Conservation (phyloP, 1,140 invertebrate species). For the Drosophila rufa region DNA sequence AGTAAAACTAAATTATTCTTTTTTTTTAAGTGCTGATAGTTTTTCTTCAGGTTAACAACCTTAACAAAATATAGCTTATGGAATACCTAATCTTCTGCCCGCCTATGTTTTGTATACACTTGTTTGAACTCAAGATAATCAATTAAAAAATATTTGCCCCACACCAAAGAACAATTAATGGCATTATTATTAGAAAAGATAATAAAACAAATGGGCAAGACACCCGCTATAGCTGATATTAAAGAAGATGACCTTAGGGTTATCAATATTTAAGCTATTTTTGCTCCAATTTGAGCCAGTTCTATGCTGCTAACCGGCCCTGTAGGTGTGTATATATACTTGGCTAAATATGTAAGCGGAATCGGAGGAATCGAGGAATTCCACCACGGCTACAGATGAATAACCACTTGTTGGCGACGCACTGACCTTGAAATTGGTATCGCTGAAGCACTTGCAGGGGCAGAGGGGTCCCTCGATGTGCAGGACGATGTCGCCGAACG, state of each 20-base stretch:
- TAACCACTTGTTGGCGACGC: slow-evolving; percentile 50
- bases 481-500: slow-evolving; percentile 88
- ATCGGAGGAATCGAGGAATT: slow-evolving; percentile 5
- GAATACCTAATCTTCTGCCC: background rate
- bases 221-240: background rate
- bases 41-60: too few relatives aligned
- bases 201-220: background rate
- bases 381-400: slow-evolving; percentile 13
- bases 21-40: too few relatives aligned
- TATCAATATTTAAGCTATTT: background rate
- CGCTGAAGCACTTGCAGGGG: slow-evolving; percentile 88
- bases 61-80: too few relatives aligned
- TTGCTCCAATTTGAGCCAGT: background rate
- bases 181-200: background rate
- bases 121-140: background rate
- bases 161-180: background rate
- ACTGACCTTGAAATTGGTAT: slow-evolving; percentile 86
- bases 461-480: slow-evolving; percentile 90
- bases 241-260: background rate
- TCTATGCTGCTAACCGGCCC: slow-evolving; percentile 13
- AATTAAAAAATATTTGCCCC: background rate
- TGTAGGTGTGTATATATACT: slow-evolving; percentile 15
- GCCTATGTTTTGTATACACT: background rate
- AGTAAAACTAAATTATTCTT: too few relatives aligned
- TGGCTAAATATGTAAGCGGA: slow-evolving; percentile 6